Conservation (phyloP, 2,888 invertebrate species). For the Agrochola litura region DNA sequence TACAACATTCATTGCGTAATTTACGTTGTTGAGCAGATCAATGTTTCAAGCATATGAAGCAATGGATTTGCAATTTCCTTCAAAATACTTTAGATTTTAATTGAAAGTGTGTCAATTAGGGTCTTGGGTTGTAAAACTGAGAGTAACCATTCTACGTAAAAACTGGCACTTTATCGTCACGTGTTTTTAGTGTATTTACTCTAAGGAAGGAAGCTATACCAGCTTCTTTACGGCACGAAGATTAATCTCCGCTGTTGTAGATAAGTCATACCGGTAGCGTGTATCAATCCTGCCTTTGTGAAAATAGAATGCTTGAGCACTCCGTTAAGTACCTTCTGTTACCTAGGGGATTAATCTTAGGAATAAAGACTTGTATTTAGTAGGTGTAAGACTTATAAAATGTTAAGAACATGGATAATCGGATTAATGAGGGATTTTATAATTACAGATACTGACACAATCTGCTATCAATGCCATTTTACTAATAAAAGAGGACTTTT, state of each 20-base stretch:
- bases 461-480: neutral
- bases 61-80: too few species aligned
- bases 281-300: constrained; percentile 59
- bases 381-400: too few species aligned
- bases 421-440: neutral
- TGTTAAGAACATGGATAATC: neutral
- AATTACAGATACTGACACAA: neutral
- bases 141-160: neutral
- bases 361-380: constrained; percentile 13
- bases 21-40: too few species aligned
- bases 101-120: too few species aligned
- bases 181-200: constrained; percentile 18
- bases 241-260: constrained; percentile 52
- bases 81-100: too few species aligned
- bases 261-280: constrained; percentile 52
- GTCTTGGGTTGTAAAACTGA: too few species aligned
- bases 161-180: neutral
- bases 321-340: constrained; percentile 6
- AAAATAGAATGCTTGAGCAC: constrained; percentile 45
- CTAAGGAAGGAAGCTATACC: constrained; percentile 29
- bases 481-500: too few species aligned
- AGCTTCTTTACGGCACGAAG: constrained; percentile 27
- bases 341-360: constrained; percentile 19
- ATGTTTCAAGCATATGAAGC: too few species aligned
- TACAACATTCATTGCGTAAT: too few species aligned